Conservation (phyloP, 2,113 vertebrate genomes). For the Agapornis roseicollis region DNA sequence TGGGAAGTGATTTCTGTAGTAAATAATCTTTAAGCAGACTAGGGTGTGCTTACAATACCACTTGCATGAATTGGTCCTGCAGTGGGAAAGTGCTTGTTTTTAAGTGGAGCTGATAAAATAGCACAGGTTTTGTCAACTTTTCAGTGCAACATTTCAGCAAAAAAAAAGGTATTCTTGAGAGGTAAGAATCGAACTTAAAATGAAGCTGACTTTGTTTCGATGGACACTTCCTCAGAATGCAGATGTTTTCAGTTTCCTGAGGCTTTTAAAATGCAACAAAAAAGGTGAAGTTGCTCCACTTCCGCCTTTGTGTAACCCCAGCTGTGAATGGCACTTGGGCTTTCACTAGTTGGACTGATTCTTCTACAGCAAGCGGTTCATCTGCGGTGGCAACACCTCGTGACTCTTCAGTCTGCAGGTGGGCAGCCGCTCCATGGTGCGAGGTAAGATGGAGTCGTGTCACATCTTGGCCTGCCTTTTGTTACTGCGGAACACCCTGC, state of each 20-base stretch:
- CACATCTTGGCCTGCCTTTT: accelerated
- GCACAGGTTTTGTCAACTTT: neutral
- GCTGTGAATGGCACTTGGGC: neutral
- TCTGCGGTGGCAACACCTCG: accelerated
- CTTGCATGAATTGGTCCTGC: accelerated
- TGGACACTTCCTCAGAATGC: neutral
- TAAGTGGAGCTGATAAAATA: neutral
- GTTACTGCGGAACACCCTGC: accelerated
- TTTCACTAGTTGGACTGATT: neutral
- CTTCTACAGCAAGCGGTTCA: accelerated
- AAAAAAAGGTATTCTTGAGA: accelerated
- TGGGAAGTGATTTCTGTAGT: neutral
- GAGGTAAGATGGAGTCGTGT: neutral
- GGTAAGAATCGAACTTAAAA: no score
- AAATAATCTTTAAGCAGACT: neutral
- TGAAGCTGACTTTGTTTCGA: neutral
- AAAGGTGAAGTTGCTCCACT: constrained; percentile 34
- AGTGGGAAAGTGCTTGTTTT: neutral
- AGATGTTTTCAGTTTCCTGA: constrained; percentile 8
- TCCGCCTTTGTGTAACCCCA: neutral
- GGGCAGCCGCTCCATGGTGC: neutral
- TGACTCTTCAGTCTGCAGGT: neutral
- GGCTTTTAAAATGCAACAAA: neutral
- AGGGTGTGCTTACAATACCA: neutral
- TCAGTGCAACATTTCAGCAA: accelerated